Evolutionary conservation across 2,113 vertebrate genomes (phyloP), one percentile per base, ranked within the genome.

Genomic region (Neogale vison): DNA sequence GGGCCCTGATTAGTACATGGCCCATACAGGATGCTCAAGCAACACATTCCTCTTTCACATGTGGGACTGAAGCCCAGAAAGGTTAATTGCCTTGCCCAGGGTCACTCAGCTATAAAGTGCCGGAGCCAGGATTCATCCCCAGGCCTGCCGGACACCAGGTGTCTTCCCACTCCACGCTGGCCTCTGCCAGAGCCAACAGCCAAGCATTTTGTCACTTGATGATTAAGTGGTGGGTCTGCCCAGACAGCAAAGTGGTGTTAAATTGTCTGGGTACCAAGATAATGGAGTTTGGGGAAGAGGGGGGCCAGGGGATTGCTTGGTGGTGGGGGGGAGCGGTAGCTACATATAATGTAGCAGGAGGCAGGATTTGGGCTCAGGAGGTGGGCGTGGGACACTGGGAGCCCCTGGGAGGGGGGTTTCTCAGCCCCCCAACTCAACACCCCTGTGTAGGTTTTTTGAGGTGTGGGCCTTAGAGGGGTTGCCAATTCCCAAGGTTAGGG

Each of bases 401-500:
- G 24, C 39, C 67, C 24, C 69, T 3, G 2, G 50, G 50, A 31
- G 17, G 13, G n/a, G 11, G 34, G 39, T 1, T 20, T 10, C 59
- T 61, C 59, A 21, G 17, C 4, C 18, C 45, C 79, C 29, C 17
- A 59, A 50, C 14, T 77, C 57, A 8, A 17, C 9, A 20, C 24
- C 17, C n/a, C 12, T 13, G 3, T 12, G 42, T 74, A 24, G 39
- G 31, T 55, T 76, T 81, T 65, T 39, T 76, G 85, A 88, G 94
- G 63, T 97, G 72, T 59, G 93, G 71, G 85, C 45, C 61, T 72
- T 24, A 47, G 4, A 31, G 45, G 76, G 77, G 7, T 14, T 14
- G 17, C 42, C 21, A 96, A 93, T 91, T 97, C 93, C 88, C 63
- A 69, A 96, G 87, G 88, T 91, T 98, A 88, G 87, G 79, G 83